Evolutionary conservation across 2,113 vertebrate species (phyloP), one percentile per base, ranked within the genome.

Genomic region (Emydura subglobosa): DNA sequence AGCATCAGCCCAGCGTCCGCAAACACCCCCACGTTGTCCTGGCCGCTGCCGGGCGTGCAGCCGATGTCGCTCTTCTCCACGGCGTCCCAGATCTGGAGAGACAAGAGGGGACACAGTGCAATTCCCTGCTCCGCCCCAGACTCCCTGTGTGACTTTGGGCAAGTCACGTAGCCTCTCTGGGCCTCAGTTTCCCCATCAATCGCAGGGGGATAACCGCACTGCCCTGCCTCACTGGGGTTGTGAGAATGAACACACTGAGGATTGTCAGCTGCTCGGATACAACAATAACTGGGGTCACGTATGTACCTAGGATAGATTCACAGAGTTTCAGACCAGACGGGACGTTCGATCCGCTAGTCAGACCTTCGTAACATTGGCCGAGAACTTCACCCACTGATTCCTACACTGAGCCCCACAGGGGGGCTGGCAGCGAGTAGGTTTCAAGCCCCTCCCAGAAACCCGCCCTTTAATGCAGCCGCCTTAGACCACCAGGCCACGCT

Each of bases 21-120:
- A 96, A 99, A 99, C 78, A 99, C 98, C 0, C 95, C 96, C 0
- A 47, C 92, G 10, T 96, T 98, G 74, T 98, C 82, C 24, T 14
- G 72, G 6, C 99, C 99, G 10, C 99, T 98, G 7, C 98, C 99
- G 0, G 94, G 89, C 1, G 98, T 98, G 94, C 99, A 99, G 82
- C 98, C 99, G 4, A 98, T 98, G 97, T 99, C 99, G 1, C 97
- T 94, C 2, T 97, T 93, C 95, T 98, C 98, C 85, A 99, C 98
- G 16, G 96, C 68, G 0, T 98, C 93, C 99, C 99, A 99, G 47
- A 99, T 96, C 99, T 99, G 81, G 0, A 27, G 21, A 54, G 2
- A 21, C 39, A 5, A 76, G 22, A 25, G 72, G 42, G 6, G 72
- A 25, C 42, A 76, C 24, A 22, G 7, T 42, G 42, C 39, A 22